Conservation (phyloP, 2,113 vertebrate genomes). For the Carollia perspicillata region DNA sequence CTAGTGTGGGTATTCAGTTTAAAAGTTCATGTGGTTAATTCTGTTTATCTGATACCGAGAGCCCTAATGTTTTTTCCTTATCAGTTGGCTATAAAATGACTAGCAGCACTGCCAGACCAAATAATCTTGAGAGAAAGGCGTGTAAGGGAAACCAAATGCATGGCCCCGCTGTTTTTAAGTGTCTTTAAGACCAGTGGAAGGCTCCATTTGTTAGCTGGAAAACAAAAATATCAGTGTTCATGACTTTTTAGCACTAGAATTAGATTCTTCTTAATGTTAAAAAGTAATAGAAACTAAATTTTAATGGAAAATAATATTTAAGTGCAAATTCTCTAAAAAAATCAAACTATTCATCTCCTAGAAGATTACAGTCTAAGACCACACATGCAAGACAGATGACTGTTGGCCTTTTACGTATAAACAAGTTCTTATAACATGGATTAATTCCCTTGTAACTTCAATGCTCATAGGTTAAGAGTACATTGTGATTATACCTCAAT, state of each 20-base stretch:
- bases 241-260: not conserved
- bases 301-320: not conserved
- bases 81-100: not conserved
- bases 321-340: not conserved
- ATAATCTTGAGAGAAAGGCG: not conserved
- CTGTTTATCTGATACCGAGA: not conserved
- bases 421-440: not conserved
- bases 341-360: not conserved
- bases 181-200: not conserved
- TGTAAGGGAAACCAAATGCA: not conserved
- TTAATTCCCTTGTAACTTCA: not conserved
- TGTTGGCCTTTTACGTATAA: not conserved
- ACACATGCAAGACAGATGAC: not conserved
- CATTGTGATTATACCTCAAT: not conserved
- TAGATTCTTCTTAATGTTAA: not conserved
- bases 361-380: not conserved
- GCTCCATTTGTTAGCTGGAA: not conserved
- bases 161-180: not conserved
- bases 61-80: not conserved
- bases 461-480: not conserved
- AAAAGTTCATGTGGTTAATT: conserved; percentile 32
- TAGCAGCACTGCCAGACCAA: not conserved
- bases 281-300: not conserved
- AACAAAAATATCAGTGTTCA: not conserved
- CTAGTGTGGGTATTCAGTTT: not conserved